Evolutionary conservation across 2,888 invertebrate genomes (phyloP), one percentile per base, ranked within the genome.

Genomic region (Stegana nigrithorax): DNA sequence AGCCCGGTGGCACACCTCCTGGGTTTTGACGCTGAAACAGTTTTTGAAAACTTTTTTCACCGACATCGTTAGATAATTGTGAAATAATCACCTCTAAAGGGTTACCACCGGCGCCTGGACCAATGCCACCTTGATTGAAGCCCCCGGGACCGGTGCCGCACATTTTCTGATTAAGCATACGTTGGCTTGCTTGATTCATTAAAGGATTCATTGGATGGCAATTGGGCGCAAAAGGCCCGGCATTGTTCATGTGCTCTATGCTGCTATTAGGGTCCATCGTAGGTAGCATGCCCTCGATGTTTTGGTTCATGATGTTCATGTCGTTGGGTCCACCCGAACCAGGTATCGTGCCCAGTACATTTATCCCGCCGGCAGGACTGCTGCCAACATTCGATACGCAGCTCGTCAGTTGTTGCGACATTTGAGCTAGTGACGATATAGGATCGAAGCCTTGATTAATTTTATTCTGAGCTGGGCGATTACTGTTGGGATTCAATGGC

Each of bases 331-430:
- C 65, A n/a, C n/a, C n/a, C n/a, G n/a, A n/a, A n/a, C n/a, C n/a
- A n/a, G n/a, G n/a, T n/a, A n/a, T n/a, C n/a, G n/a, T n/a, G n/a
- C n/a, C n/a, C 59, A 76, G 65, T 67, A 75, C 73, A 29, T 67
- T 75, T 50, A 81, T 71, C 8, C 73, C 78, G 63, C 68, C 73
- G 58, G 69, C 70, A n/a, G 81, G 67, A 68, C 70, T 73, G 32
- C 47, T 75, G 23, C 74, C 75, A 81, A 80, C 73, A 8, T 75
- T 74, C 80, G 85, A 89, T 1, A 82, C 89, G 83, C 92, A 92
- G 78, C 92, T 94, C 12, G 95, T 94, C 69, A 96, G 86, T 82
- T 95, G 95, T 81, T 96, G 96, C 67, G 95, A 95, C 96, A 96
- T 96, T 86, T 96, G 96, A 60, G 96, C 95, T 78, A 96, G 88